Evolutionary conservation across 2,797 vertebrate genomes (phyloP), one percentile per base, ranked within the genome.

Genomic region (Oceanodroma leucorhoa): DNA sequence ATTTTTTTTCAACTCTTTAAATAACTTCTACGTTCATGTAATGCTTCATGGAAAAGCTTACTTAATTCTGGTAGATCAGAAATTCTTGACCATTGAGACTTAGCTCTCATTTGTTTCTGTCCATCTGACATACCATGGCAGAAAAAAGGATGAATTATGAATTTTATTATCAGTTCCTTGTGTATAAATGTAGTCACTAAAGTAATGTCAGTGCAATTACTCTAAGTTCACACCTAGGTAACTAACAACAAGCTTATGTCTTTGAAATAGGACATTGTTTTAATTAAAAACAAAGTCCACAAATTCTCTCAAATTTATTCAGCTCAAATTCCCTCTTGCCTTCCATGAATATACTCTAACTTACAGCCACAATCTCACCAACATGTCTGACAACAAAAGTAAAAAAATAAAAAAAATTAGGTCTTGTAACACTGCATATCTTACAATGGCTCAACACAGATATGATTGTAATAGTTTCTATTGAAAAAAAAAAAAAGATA

Each of bases 1-100:
- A 83, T 80, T 87, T 71, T 93, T 76, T 34, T 81, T 91, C 72
- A 43, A 11, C 17, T 50, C 14, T 41, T 79, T 40, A 83, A 87
- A 61, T 71, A 62, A 71, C 32, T 86, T 89, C 22, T 66, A 15
- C 1, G 0, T 57, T 89, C 50, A 38, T 18, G 38, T n/a, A 65
- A 23, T n/a, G n/a, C 40, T 78, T 54, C 30, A n/a, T 36, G 11
- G 50, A 85, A 64, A 77, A 88, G 23, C 45, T 77, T 65, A 36
- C 71, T 77, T 82, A 82, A 73, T 90, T 54, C 45, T 41, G 7
- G 9, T 55, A 88, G 51, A 40, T 54, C 20, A 43, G 20, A 88
- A 73, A 65, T 82, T 64, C 57, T 73, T 89, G 72, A 65, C 38
- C 41, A 6, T 61, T 75, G 66, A 86, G 57, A 78, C 40, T 78